phyloP scores from a whole-genome alignment of 2,797 vertebrate species.

The Ciconia nigra region DNA sequence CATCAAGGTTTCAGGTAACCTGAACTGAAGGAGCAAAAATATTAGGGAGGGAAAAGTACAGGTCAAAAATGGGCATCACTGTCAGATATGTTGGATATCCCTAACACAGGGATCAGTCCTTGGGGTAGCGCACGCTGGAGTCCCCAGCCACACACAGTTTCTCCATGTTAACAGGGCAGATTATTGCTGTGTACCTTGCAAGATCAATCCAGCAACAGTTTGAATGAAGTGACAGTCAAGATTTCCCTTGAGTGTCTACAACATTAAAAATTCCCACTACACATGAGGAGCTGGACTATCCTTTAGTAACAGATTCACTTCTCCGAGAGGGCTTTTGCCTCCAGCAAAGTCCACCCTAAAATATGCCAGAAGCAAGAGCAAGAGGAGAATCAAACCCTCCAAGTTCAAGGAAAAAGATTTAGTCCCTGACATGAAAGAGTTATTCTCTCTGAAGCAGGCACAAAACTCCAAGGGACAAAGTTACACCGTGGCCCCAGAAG shows the following conservation, averaged over 20 bases:
- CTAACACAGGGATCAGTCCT: not conserved
- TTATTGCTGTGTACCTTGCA: not conserved
- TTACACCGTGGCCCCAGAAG: not conserved
- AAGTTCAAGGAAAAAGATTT: not conserved
- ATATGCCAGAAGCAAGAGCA: not conserved
- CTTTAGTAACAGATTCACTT: not conserved
- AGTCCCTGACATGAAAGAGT: not conserved
- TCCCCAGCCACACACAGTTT: accelerated
- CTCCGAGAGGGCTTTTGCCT: not conserved
- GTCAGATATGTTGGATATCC: accelerated
- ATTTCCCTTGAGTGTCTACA: not conserved
- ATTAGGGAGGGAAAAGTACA: not conserved
- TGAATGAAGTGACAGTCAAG: not conserved
- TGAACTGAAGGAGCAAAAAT: not conserved
- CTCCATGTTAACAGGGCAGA: accelerated
- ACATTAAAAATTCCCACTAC: not conserved
- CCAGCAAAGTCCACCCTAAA: not conserved
- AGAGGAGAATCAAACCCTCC: not conserved
- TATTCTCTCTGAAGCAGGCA: not conserved
- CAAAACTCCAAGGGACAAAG: not conserved
- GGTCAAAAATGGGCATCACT: not conserved
- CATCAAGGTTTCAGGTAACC: not conserved
- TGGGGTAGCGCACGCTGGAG: accelerated
- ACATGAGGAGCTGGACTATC: accelerated
- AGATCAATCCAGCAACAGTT: not conserved